Conservation (phyloP, 2,888 invertebrate genomes). For the Drosophila affinis region DNA sequence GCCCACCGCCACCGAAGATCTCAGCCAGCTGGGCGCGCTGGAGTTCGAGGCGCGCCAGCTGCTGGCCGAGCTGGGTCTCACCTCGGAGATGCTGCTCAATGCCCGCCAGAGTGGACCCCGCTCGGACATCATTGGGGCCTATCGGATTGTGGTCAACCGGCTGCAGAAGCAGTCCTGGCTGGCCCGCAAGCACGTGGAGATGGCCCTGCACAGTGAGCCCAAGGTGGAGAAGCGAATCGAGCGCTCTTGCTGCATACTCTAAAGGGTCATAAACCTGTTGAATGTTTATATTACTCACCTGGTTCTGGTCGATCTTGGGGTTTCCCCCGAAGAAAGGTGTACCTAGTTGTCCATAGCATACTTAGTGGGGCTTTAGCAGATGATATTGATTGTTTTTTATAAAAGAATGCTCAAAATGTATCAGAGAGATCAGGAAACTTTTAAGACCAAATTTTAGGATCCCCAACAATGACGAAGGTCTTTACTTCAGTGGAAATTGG, state of each 20-base stretch:
- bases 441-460: too few species aligned
- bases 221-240: conserved; percentile 81
- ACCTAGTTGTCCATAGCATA: neutral
- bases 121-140: conserved; percentile 88
- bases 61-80: conserved; percentile 86
- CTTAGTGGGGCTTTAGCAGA: neutral
- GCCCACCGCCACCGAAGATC: conserved; percentile 83
- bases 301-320: conserved; percentile 16
- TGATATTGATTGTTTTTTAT: neutral
- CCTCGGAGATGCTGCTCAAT: conserved; percentile 85
- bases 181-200: conserved; percentile 82
- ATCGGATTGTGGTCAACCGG: conserved; percentile 88
- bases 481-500: neutral
- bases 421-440: too few species aligned
- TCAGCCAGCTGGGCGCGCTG: conserved; percentile 81
- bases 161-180: conserved; percentile 84
- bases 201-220: conserved; percentile 82
- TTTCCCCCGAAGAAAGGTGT: conserved; percentile 15
- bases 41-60: conserved; percentile 85
- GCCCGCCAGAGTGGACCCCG: conserved; percentile 86
- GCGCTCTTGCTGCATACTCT: conserved; percentile 81
- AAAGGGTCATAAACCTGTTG: conserved; percentile 51
- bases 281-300: conserved; percentile 32
- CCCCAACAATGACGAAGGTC: too few species aligned
- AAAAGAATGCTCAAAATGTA: neutral